These are phyloP conservation scores for Centroberyx gerrardi DNA, from an alignment of 2,797 vertebrate genomes.

Conservation along the genomic window DNA sequence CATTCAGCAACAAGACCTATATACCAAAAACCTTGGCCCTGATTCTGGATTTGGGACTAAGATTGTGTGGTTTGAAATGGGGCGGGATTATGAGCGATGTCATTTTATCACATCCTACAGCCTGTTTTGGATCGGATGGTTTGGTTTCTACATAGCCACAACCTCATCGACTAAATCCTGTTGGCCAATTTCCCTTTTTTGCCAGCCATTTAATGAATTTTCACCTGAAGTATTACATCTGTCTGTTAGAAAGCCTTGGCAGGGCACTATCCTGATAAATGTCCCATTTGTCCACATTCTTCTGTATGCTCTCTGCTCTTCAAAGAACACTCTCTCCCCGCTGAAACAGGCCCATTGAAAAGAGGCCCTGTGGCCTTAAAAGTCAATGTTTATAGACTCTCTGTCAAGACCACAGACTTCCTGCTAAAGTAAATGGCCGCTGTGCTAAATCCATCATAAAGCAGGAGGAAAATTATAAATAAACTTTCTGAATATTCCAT, in stretches of 20 bases:
- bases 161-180: neutral
- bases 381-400: slow-evolving; percentile 81
- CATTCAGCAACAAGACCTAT: neutral
- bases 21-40: neutral
- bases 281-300: slow-evolving; percentile 24
- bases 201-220: slow-evolving; percentile 1
- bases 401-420: slow-evolving; percentile 67
- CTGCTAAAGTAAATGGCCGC: slow-evolving; percentile 74
- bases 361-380: slow-evolving; percentile 71
- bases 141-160: neutral
- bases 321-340: slow-evolving; percentile 23
- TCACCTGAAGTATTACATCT: slow-evolving; percentile 8
- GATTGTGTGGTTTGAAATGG: slow-evolving; percentile 18
- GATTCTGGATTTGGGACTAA: slow-evolving; percentile 11
- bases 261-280: slow-evolving; percentile 21
- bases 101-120: slow-evolving; percentile 17
- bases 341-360: slow-evolving; percentile 33
- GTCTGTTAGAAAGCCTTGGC: slow-evolving; percentile 5
- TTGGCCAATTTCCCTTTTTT: neutral
- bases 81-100: slow-evolving; percentile 19
- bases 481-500: slow-evolving; percentile 63
- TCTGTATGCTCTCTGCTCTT: slow-evolving; percentile 17
- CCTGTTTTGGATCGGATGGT: slow-evolving; percentile 3
- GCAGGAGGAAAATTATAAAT: slow-evolving; percentile 70
- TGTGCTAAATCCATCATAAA: slow-evolving; percentile 75